Evolutionary conservation across 2,888 invertebrate genomes (phyloP).

Genomic region (Perdita meconis): DNA sequence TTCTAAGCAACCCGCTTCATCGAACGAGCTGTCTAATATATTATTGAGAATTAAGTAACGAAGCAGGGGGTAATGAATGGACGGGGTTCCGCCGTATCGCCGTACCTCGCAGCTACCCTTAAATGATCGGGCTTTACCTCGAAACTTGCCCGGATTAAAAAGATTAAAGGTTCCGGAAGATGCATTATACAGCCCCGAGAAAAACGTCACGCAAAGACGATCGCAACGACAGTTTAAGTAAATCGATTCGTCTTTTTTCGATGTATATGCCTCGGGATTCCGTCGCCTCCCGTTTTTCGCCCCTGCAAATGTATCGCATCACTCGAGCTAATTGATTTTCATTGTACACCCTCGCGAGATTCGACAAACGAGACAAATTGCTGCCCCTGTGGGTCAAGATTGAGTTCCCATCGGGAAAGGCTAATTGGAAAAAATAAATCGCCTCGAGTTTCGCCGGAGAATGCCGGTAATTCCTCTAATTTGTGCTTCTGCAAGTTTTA

Average conservation of each 20-base stretch:
- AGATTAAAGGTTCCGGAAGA: slow-evolving; percentile 22
- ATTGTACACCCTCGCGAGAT: slow-evolving; percentile 38
- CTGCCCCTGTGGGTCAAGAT: slow-evolving; percentile 15
- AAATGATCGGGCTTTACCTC: slow-evolving; percentile 14
- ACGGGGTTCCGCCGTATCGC: neutral
- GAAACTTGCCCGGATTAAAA: slow-evolving; percentile 21
- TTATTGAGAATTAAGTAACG: neutral
- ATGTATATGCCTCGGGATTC: neutral
- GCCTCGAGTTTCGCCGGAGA: slow-evolving; percentile 1
- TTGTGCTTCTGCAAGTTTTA: neutral
- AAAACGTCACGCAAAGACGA: slow-evolving; percentile 3
- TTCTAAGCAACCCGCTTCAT: neutral
- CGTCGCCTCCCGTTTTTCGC: neutral
- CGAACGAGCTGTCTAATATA: neutral
- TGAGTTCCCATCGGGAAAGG: slow-evolving; percentile 15
- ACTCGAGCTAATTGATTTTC: slow-evolving; percentile 31
- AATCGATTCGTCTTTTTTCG: slow-evolving; percentile 8
- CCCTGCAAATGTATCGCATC: neutral
- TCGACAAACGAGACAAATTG: slow-evolving; percentile 50
- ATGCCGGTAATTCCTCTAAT: slow-evolving; percentile 5
- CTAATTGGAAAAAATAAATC: slow-evolving; percentile 46
- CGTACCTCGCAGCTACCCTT: neutral
- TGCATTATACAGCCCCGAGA: slow-evolving; percentile 7
- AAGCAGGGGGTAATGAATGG: slow-evolving; percentile 9
- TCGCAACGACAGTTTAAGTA: neutral